A percentile compares a stretch with the other conserved stretches of the same genome.
Conservation (phyloP, 1,140 invertebrate genomes). For the Neomicropteryx cornuta region DNA sequence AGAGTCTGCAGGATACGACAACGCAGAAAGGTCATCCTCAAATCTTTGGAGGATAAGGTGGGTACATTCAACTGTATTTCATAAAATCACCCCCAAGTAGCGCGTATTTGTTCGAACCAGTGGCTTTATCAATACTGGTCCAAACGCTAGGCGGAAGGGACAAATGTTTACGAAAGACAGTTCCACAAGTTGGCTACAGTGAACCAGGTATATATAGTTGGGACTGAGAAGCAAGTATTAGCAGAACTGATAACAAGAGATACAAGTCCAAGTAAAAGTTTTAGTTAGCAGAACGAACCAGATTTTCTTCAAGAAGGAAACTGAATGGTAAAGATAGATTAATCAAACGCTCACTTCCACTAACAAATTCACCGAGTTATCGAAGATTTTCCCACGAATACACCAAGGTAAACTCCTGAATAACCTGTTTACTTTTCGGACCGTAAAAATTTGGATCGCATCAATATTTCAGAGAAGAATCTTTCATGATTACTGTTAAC, state of each 20-base stretch:
- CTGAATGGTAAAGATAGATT: constrained; percentile 16
- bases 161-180: no score
- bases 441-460: constrained; percentile 16
- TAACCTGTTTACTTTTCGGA: constrained; percentile 15
- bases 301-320: constrained; percentile 16
- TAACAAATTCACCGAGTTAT: constrained; percentile 15
- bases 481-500: constrained; percentile 15
- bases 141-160: not conserved
- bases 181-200: no score
- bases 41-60: constrained; percentile 5
- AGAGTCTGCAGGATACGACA: constrained; percentile 6
- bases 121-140: not conserved
- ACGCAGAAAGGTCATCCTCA: constrained; percentile 2
- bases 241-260: not conserved
- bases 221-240: no score
- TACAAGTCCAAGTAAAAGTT: not conserved
- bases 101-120: constrained; percentile 2
- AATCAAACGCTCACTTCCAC: constrained; percentile 19
- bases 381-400: constrained; percentile 13
- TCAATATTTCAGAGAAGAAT: constrained; percentile 13
- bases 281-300: constrained; percentile 14
- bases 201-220: no score
- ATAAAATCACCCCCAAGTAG: constrained; percentile 5
- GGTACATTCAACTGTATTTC: constrained; percentile 1
- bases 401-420: constrained; percentile 13